Evolutionary conservation across 2,888 invertebrate species (phyloP).

Genomic region (Oscheius sp.): DNA sequence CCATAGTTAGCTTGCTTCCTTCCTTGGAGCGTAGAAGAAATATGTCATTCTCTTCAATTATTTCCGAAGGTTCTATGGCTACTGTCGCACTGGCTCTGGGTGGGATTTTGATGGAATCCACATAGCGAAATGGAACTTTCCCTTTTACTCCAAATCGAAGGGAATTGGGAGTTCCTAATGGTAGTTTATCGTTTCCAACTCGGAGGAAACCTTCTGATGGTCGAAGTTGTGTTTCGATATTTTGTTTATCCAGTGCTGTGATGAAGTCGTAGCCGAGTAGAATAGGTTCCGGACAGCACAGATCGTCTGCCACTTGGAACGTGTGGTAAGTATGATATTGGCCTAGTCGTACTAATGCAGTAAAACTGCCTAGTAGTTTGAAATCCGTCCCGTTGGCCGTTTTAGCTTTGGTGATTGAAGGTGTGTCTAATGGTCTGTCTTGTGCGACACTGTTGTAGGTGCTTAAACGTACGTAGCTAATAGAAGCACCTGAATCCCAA

Average conservation of each 20-base stretch:
- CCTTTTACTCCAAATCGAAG: no score
- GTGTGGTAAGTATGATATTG: not conserved
- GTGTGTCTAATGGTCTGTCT: not conserved
- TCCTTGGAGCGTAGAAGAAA: no score
- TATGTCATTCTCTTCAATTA: no score
- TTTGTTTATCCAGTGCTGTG: not conserved
- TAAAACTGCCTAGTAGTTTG: not conserved
- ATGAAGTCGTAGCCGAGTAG: constrained; percentile 19
- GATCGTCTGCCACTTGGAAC: constrained; percentile 1
- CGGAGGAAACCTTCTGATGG: no score
- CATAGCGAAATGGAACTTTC: no score
- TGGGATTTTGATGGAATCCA: no score
- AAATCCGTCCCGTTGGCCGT: constrained; percentile 14
- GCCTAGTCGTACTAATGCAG: not conserved
- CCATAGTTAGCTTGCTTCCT: no score
- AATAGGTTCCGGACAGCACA: constrained; percentile 1
- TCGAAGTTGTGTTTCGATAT: no score
- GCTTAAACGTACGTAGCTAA: not conserved
- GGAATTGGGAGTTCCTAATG: no score
- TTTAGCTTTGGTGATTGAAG: not conserved
- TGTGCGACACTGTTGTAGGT: not conserved
- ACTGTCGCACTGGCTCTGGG: no score
- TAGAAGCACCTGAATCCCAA: constrained; percentile 1
- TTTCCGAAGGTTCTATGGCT: no score
- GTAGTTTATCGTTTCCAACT: no score